Percentiles rank a stretch among this genome's conserved stretches.
Conservation (phyloP, 2,888 invertebrate species). For the Antheraea yamamai region DNA sequence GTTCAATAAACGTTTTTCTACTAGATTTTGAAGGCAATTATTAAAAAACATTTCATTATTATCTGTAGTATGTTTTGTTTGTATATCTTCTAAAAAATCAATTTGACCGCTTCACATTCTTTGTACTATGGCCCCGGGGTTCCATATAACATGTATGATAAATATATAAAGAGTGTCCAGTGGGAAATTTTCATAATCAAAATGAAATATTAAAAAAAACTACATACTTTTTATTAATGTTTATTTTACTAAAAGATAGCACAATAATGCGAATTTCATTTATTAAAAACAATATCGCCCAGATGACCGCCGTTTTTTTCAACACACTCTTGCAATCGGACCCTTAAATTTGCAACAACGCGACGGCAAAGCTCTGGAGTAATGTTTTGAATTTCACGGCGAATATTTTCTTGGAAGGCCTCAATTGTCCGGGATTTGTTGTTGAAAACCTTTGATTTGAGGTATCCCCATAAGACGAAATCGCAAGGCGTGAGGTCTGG, state of each 20-base stretch:
- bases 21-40: no score
- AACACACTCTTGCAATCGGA: conserved; percentile 6
- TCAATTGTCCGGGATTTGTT: conserved; percentile 10
- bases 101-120: no score
- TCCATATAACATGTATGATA: no score
- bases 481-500: conserved; percentile 9
- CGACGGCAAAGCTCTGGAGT: background rate
- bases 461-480: conserved; percentile 15
- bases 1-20: no score
- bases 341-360: no score
- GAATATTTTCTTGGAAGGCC: conserved; percentile 13
- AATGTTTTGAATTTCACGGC: conserved; percentile 9
- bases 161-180: background rate
- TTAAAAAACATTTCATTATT: no score
- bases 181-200: background rate
- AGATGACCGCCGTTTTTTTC: background rate
- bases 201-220: background rate
- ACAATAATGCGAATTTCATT: background rate
- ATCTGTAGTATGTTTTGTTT: no score
- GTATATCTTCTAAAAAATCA: no score
- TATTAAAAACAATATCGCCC: background rate
- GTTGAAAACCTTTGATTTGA: conserved; percentile 15
- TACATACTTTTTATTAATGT: background rate
- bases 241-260: background rate
- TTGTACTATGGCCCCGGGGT: no score